Evolutionary conservation across 2,113 vertebrate species (phyloP), one percentile per base, ranked within the genome.

Genomic region (Apaloderma vittatum): DNA sequence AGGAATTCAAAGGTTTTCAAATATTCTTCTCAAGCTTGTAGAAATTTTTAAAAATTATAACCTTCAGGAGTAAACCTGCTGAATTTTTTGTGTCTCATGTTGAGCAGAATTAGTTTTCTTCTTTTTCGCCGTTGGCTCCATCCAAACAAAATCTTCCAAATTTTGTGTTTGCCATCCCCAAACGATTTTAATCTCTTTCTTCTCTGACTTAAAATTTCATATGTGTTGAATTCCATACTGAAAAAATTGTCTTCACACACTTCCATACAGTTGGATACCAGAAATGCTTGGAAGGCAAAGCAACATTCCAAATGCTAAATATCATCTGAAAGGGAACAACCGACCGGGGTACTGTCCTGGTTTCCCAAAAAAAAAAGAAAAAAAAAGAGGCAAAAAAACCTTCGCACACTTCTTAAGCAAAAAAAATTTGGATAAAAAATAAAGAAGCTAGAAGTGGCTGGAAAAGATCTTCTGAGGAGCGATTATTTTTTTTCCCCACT

Each of bases 391-490:
- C 54, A 52, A n/a, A 59, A n/a, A 0, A 61, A 29, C 24, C 54
- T 14, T 29, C 30, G 37, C 24, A 71, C 22, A 49, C n/a, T 68
- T 89, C 79, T 81, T 75, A 80, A 72, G 67, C 6, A 74, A 63
- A 86, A 59, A 85, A 86, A 82, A 93, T 30, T 74, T 61, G 34
- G 48, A 86, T 82, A 70, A 95, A 81, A 87, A 61, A 57, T 55
- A 88, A 92, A 78, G 68, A 81, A 82, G 51, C 8, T 88, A 73
- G 51, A 96, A 96, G 88, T 65, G 88, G 88, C 88, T 96, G 90
- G 78, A 90, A 94, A 95, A 84, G 84, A 90, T 88, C 88, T 92
- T 94, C 76, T 95, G 54, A 96, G 78, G 89, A 80, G 76, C 79
- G 18, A 70, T 82, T 88, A 36, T 93, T 89, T 94, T 93, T 94